Conservation (phyloP, 2,888 invertebrate species). For the Megastigmus dorsalis region DNA sequence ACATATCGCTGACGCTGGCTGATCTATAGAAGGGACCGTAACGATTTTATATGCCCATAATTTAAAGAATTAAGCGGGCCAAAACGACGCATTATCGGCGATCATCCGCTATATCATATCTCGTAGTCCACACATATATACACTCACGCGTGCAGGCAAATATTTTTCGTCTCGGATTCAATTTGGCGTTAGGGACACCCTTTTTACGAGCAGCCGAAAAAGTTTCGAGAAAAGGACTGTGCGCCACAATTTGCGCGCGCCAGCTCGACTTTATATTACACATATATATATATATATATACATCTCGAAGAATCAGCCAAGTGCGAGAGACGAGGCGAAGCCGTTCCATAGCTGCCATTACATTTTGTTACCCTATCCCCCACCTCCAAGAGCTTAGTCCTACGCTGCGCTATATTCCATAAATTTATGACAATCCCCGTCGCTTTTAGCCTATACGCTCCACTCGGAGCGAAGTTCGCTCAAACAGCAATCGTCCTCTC, state of each 20-base stretch:
- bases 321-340: conserved; percentile 44
- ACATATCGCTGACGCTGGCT: too few relatives aligned
- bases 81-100: conserved; percentile 4
- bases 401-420: conserved; percentile 49
- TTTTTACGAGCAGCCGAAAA: conserved; percentile 24
- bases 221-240: conserved; percentile 2
- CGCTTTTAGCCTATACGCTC: not conserved
- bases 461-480: conserved; percentile 52
- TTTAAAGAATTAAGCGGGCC: not conserved
- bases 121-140: too few relatives aligned
- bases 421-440: conserved; percentile 62
- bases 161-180: conserved; percentile 17
- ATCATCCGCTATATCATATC: too few relatives aligned
- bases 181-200: conserved; percentile 10
- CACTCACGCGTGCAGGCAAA: too few relatives aligned
- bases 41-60: not conserved
- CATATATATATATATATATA: too few relatives aligned
- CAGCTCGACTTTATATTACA: conserved; percentile 21
- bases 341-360: conserved; percentile 45
- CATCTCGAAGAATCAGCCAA: conserved; percentile 36
- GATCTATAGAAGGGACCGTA: too few relatives aligned
- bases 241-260: not conserved
- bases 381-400: not conserved
- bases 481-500: conserved; percentile 51
- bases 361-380: conserved; percentile 53